These are phyloP conservation scores for Lycia hirtaria DNA, from an alignment of 2,888 invertebrate species.

Conservation along the genomic window DNA sequence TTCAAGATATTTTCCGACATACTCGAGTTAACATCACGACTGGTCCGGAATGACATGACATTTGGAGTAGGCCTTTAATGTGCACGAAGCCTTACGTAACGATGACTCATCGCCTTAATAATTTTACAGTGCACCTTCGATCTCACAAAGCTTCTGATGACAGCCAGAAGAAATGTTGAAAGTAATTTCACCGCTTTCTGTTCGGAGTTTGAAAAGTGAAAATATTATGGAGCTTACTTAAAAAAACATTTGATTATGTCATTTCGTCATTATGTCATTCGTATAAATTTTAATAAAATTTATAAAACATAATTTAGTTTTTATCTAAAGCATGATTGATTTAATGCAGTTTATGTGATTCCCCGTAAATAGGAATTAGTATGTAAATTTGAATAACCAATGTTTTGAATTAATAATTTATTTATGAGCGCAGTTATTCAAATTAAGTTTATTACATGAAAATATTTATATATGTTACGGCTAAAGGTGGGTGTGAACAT, in stretches of 20 bases:
- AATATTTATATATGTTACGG: too few relatives aligned
- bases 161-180: slow-evolving; percentile 46
- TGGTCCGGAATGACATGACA: slow-evolving; percentile 37
- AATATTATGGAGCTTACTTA: slow-evolving; percentile 13
- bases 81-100: slow-evolving; percentile 46
- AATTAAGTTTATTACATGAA: too few relatives aligned
- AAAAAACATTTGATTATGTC: not conserved
- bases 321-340: too few relatives aligned
- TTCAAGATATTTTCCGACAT: slow-evolving; percentile 16
- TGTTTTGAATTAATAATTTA: too few relatives aligned
- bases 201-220: slow-evolving; percentile 40
- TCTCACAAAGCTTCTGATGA: slow-evolving; percentile 36
- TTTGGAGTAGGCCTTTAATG: slow-evolving; percentile 34
- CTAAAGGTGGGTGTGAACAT: too few relatives aligned
- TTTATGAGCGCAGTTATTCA: too few relatives aligned
- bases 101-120: slow-evolving; percentile 47
- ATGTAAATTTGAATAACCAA: too few relatives aligned
- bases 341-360: too few relatives aligned
- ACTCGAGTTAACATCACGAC: slow-evolving; percentile 26
- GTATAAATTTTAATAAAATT: too few relatives aligned
- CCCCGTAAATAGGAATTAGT: too few relatives aligned
- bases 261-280: not conserved
- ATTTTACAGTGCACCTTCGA: slow-evolving; percentile 36
- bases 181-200: slow-evolving; percentile 62
- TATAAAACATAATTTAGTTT: too few relatives aligned